Evolutionary conservation across 2,888 invertebrate species (phyloP), one percentile per base, ranked within the genome.

Genomic region (Cecidostiba fungosa): DNA sequence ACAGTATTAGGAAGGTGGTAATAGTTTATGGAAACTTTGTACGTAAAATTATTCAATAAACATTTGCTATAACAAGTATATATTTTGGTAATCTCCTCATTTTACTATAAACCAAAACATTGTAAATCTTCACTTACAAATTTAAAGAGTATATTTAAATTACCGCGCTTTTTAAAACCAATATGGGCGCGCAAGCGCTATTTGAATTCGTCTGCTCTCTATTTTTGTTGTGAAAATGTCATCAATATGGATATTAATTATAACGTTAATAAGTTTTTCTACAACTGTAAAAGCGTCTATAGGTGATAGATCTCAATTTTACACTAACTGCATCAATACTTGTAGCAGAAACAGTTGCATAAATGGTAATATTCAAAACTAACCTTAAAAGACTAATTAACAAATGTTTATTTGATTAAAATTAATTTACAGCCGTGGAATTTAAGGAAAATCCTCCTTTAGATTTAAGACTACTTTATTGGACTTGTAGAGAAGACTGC

Each of bases 401-500:
- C 47, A n/a, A 70, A 50, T 32, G n/a, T 78, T 81, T 74, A 69
- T 36, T 50, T 50, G 73, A 76, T 73, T 82, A 43, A 16, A 36
- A 70, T 78, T 82, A 74, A 74, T 73, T 59, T 89, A 29, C 84
- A 93, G 93, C 91, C 86, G 87, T 89, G 14, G 86, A 87, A 78
- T 93, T 91, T 86, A 91, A 90, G 88, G 81, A 77, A 89, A 89
- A 87, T 89, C 92, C 87, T 62, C 85, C 88, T 73, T 89, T 90
- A 87, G 88, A 83, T n/a, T 88, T 90, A 79, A 88, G 93, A 87
- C 86, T 96, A 70, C 93, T 96, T 19, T 92, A 94, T 36, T 99
- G 99, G 99, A 95, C 95, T 82, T 99, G 99, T 92, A 94, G 94
- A 8, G 98, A 98, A 90, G 98, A 99, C 91, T 99, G 99, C 91